Evolutionary conservation across 1,140 invertebrate genomes (phyloP).

Genomic region (Babylonia areolata): DNA sequence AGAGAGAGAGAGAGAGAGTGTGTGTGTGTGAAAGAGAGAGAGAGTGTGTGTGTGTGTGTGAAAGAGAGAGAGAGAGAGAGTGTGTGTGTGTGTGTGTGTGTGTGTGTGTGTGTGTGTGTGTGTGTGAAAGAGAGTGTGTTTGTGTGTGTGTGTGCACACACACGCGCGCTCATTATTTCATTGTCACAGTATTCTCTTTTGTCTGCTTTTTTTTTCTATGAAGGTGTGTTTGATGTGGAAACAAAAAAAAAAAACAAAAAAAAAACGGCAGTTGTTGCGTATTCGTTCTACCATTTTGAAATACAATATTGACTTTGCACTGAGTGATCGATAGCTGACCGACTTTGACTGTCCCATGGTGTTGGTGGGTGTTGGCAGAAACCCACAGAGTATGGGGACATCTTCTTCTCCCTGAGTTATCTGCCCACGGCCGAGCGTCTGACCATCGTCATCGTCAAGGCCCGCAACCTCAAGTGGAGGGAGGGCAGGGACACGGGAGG

Average conservation of each 20-base stretch:
- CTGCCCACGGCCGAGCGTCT: slow-evolving; percentile 87
- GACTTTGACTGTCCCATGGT: not conserved
- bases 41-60: not conserved
- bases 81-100: too few relatives aligned
- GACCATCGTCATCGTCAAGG: slow-evolving; percentile 87
- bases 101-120: too few relatives aligned
- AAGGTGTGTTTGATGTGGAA: too few relatives aligned
- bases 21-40: not conserved
- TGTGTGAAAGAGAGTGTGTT: too few relatives aligned
- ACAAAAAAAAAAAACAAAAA: too few relatives aligned
- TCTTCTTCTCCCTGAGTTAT: slow-evolving; percentile 87
- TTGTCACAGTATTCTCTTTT: not conserved
- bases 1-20: not conserved
- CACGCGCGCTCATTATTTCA: not conserved
- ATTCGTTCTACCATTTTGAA: too few relatives aligned
- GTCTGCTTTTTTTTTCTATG: not conserved
- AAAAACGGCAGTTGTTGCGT: too few relatives aligned
- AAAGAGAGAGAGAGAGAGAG: not conserved
- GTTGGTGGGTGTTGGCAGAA: slow-evolving; percentile 50
- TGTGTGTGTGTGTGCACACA: not conserved
- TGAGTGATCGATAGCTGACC: not conserved
- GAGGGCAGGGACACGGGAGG: slow-evolving; percentile 67
- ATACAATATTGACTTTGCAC: too few relatives aligned
- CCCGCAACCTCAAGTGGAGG: slow-evolving; percentile 81
- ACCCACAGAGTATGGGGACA: slow-evolving; percentile 82